A percentile compares a stretch with the other conserved stretches of the same genome.
These are phyloP conservation scores for Eubucco bourcierii DNA, from an alignment of 2,113 vertebrate species.

Conservation along the genomic window DNA sequence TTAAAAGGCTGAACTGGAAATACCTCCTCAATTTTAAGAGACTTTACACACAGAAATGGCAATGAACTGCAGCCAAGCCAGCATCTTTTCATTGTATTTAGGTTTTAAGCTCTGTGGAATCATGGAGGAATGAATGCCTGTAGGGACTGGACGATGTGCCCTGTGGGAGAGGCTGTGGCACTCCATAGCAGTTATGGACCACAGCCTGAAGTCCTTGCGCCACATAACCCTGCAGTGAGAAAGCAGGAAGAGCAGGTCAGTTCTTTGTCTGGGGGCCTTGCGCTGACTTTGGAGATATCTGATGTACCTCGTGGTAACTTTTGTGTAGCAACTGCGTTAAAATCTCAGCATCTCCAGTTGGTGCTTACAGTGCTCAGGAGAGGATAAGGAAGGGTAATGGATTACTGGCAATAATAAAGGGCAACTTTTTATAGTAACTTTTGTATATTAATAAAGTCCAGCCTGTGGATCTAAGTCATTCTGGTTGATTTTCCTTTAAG, in stretches of 20 bases:
- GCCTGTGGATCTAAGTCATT: neutral
- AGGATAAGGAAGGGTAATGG: neutral
- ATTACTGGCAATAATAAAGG: neutral
- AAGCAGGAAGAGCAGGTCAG: neutral
- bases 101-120: neutral
- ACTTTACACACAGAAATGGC: neutral
- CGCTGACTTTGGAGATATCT: neutral
- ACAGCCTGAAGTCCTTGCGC: accelerated
- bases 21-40: neutral
- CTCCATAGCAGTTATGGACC: accelerated
- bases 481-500: neutral
- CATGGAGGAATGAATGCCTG: neutral
- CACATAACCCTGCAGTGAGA: neutral
- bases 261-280: neutral
- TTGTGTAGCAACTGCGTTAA: neutral
- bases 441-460: neutral
- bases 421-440: neutral
- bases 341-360: neutral
- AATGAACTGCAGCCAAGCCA: neutral
- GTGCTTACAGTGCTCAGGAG: neutral
- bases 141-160: neutral
- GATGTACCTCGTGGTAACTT: neutral
- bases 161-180: neutral
- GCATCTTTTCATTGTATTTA: neutral
- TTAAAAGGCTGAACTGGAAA: neutral